These are phyloP conservation scores for Cynaeus angustus DNA, from an alignment of 2,888 invertebrate species.

Conservation along the genomic window DNA sequence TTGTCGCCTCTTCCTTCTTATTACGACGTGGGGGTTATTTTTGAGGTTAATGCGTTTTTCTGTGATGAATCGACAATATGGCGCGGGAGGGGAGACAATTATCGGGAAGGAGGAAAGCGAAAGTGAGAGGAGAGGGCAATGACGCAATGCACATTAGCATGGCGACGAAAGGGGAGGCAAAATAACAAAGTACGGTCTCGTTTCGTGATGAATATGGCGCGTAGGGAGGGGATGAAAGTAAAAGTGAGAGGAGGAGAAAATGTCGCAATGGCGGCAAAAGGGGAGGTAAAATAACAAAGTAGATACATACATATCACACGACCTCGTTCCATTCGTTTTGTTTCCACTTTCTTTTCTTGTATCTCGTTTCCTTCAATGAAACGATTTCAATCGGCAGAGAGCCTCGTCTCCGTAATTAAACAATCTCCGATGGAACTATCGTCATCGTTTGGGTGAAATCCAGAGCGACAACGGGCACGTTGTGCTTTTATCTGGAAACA, in stretches of 20 bases:
- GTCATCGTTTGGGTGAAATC: slow-evolving; percentile 56
- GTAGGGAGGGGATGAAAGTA: no score
- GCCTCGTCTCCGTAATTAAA: slow-evolving; percentile 57
- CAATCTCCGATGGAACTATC: slow-evolving; percentile 51
- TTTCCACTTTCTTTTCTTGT: neutral
- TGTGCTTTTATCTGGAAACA: slow-evolving; percentile 66
- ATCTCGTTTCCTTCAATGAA: neutral
- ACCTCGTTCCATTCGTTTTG: no score
- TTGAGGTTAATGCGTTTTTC: slow-evolving; percentile 4
- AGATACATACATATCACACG: no score
- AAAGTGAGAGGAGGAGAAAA: no score
- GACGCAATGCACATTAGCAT: no score
- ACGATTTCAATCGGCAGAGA: slow-evolving; percentile 20
- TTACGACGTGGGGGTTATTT: neutral
- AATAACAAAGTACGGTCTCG: no score
- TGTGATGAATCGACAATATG: neutral
- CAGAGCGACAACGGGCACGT: slow-evolving; percentile 62
- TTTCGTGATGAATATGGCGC: no score
- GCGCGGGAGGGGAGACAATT: neutral
- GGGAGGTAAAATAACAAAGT: no score
- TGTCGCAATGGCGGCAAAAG: no score
- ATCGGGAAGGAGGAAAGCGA: neutral
- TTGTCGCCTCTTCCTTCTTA: slow-evolving; percentile 2
- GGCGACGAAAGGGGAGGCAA: no score
- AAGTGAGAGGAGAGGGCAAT: neutral